Evolutionary conservation across 2,888 invertebrate species (phyloP), one percentile per base, ranked within the genome.

Genomic region (Diplazon laetatorius): DNA sequence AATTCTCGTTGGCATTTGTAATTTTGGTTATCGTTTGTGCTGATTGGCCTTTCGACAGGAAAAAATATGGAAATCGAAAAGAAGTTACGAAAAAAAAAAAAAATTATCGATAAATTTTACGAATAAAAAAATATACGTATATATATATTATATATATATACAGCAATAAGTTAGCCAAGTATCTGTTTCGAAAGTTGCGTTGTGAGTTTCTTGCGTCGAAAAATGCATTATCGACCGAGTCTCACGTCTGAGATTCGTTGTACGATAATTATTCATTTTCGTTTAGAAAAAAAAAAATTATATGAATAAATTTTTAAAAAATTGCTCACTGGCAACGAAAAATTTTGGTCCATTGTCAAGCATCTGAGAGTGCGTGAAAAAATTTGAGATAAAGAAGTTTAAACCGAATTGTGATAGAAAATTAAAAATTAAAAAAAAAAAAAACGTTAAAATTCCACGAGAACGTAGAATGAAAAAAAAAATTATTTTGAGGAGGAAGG

Each of bases 401-500:
- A 52, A 74, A 65, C 69, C 46, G 59, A 70, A 75, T 78, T 78
- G 78, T 78, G 80, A 78, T 80, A 80, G 57, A 75, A 75, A 76
- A 62, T 68, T 62, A 30, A 55, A 55, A 30, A 55, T 39, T 48
- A 63, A 10, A 25, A 48, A 30, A 55, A 55, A 30, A 55, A 30
- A 39, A 63, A 10, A 25, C 48, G 63, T 35, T 30, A 30, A 35
- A 20, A 57, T 30, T 10, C 35, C 50, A 52, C 16, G 55, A 9
- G 8, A 42, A 60, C 44, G 44, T 46, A 48, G 60, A 35, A n/a
- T 73, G 48, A 5, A 14, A 8, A 14, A 46, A 63, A 63, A 22
- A 50, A 14, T 44, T 22, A 60, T 22, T 22, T 42, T 25, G 30
- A 30, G 30, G 30, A 5, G 30, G 30, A 52, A 52, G 52, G 25